A percentile compares a stretch with the other conserved stretches of the same genome.
phyloP scores from a whole-genome alignment of 2,113 vertebrate genomes.

The Neotoma lepida region DNA sequence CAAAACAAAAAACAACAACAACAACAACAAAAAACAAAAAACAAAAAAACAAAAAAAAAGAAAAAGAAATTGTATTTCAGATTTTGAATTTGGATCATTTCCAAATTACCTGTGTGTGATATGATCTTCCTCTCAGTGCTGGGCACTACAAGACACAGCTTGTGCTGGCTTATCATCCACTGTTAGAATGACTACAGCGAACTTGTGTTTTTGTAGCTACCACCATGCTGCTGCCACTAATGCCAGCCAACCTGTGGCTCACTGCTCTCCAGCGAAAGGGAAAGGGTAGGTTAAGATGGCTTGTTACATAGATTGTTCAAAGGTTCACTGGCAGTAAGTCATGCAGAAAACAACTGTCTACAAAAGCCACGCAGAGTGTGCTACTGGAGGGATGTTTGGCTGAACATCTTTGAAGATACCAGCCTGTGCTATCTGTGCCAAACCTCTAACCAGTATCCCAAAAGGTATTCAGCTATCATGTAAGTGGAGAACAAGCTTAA shows the following conservation, averaged over 20 bases:
- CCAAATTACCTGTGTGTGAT: background rate
- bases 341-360: background rate
- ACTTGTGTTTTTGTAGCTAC: background rate
- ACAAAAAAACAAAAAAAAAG: no score
- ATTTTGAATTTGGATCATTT: background rate
- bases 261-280: background rate
- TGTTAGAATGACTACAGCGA: background rate
- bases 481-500: conserved; percentile 91
- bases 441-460: conserved; percentile 92
- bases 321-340: no score
- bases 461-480: conserved; percentile 92
- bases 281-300: background rate
- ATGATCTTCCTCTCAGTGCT: background rate
- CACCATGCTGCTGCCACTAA: background rate
- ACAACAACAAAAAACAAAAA: no score
- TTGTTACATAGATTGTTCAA: background rate
- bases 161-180: no score
- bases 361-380: background rate
- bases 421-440: conserved; percentile 91
- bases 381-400: conserved; percentile 81
- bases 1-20: no score
- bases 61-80: background rate
- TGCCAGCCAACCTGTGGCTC: background rate
- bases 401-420: conserved; percentile 91
- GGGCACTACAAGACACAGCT: background rate